phyloP scores from a whole-genome alignment of 2,797 vertebrate species.

The Capromys pilorides region DNA sequence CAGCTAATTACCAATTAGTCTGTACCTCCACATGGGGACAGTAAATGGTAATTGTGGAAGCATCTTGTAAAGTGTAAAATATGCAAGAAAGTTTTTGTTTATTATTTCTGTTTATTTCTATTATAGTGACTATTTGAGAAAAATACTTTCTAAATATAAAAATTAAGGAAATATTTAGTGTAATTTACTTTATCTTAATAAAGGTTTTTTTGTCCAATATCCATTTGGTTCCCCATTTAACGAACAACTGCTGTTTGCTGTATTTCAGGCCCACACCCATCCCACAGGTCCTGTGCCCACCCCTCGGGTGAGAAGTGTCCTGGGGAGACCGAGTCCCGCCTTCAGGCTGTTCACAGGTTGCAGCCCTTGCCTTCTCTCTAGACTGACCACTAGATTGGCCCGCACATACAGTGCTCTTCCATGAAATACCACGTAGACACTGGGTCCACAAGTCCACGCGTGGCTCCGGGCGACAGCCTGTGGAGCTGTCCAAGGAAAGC shows the following conservation, averaged over 20 bases:
- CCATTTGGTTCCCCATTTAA: background rate
- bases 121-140: background rate
- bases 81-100: background rate
- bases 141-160: background rate
- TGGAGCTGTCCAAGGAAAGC: background rate
- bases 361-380: background rate
- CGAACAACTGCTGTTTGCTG: background rate
- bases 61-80: slow-evolving; percentile 24
- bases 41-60: background rate
- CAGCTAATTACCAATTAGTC: background rate
- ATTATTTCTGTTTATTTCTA: background rate
- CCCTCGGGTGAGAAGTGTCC: background rate
- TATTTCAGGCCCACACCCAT: background rate
- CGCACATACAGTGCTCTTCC: background rate
- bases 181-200: background rate
- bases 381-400: background rate
- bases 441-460: background rate
- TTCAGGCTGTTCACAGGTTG: background rate
- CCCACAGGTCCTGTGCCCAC: background rate
- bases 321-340: background rate
- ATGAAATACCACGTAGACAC: background rate
- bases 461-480: background rate
- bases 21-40: background rate
- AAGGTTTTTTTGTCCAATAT: background rate
- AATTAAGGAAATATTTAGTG: background rate